Percentiles rank a stretch among this genome's conserved stretches.
Evolutionary conservation across 2,888 invertebrate genomes (phyloP).

Genomic region (Melikaiella ostensackeni): DNA sequence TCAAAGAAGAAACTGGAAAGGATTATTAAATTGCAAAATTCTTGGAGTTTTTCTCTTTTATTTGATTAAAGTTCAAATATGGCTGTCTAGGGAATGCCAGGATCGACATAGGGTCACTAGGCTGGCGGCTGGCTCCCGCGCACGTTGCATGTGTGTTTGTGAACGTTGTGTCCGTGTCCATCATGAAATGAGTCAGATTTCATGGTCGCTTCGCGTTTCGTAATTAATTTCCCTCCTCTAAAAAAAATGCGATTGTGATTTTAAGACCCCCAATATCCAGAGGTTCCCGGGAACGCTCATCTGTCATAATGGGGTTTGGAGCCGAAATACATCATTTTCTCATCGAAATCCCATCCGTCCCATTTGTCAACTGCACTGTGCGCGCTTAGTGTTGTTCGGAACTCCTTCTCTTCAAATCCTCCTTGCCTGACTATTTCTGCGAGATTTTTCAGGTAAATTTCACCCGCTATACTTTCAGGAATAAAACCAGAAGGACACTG

Average conservation of each 20-base stretch:
- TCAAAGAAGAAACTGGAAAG: background rate
- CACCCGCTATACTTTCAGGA: background rate
- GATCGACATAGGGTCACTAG: background rate
- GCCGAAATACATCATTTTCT: constrained; percentile 52
- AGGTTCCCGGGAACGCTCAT: constrained; percentile 48
- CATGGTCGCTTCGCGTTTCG: constrained; percentile 66
- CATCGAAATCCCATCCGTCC: constrained; percentile 42
- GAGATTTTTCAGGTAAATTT: constrained; percentile 22
- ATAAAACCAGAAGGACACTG: constrained; percentile 6
- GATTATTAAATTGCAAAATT: background rate
- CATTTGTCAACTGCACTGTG: constrained; percentile 47
- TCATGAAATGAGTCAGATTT: constrained; percentile 73
- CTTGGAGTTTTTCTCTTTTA: background rate
- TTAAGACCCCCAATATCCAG: constrained; percentile 49
- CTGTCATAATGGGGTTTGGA: constrained; percentile 57
- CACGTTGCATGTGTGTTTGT: constrained; percentile 13
- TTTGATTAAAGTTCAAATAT: background rate
- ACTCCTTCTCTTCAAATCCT: constrained; percentile 43
- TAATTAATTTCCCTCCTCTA: constrained; percentile 62
- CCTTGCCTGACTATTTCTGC: constrained; percentile 6
- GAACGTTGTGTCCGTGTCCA: constrained; percentile 51
- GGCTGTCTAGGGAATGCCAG: background rate
- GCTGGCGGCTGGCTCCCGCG: background rate
- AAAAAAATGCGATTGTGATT: constrained; percentile 58
- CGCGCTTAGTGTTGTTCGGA: constrained; percentile 50